phyloP scores from a whole-genome alignment of 2,888 invertebrate genomes.

The Papilio gigon region DNA sequence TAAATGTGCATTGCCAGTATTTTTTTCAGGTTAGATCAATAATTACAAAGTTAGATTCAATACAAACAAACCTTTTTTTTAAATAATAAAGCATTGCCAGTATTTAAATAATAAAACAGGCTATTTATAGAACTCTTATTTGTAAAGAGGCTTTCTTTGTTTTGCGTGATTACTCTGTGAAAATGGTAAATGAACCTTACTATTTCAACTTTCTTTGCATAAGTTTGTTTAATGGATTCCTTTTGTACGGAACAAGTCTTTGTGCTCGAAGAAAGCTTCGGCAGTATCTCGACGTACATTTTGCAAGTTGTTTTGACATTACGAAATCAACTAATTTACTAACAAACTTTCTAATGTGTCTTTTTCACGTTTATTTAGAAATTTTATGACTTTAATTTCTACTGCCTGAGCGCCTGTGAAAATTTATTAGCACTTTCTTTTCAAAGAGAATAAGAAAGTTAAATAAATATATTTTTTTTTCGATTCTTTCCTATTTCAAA shows the following conservation, averaged over 20 bases:
- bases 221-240: conserved; percentile 21
- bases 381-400: background rate
- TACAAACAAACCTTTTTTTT: background rate
- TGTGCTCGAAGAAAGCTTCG: background rate
- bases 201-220: conserved; percentile 13
- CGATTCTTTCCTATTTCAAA: background rate
- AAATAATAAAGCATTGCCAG: background rate
- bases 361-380: background rate
- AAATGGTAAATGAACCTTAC: conserved; percentile 14
- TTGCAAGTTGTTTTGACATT: background rate
- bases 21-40: background rate
- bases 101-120: background rate
- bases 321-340: background rate
- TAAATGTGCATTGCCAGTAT: too few relatives aligned
- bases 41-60: background rate
- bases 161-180: conserved; percentile 13
- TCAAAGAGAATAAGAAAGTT: too few relatives aligned
- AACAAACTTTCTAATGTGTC: background rate
- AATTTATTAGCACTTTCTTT: background rate
- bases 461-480: too few relatives aligned
- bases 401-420: background rate
- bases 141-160: conserved; percentile 9
- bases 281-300: background rate
- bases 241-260: conserved; percentile 14
- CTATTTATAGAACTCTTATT: background rate